Conservation (phyloP, 64 coral and sea anemone species). For the Hydrozoanthus tunicans region DNA sequence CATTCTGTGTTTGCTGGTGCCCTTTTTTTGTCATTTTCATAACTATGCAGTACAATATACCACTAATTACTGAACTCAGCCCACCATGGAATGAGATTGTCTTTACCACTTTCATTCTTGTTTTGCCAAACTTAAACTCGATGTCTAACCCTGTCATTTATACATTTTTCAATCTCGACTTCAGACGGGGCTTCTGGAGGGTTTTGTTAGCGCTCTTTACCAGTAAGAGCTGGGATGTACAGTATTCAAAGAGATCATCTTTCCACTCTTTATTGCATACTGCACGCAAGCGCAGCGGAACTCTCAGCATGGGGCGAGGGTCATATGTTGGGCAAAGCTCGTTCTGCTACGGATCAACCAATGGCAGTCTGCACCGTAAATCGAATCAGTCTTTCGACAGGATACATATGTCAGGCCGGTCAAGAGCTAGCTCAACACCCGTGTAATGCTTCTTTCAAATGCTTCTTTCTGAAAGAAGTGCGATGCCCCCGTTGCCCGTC, state of each 20-base stretch:
- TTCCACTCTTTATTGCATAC: not conserved
- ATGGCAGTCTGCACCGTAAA: too few species aligned
- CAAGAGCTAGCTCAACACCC: too few species aligned
- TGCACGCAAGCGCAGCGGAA: not conserved
- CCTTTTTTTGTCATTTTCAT: conserved; percentile 84
- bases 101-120: not conserved
- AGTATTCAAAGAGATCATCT: not conserved
- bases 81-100: not conserved
- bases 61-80: not conserved
- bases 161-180: conserved; percentile 81
- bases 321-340: too few species aligned
- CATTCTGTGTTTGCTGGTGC: conserved; percentile 74
- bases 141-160: conserved; percentile 79
- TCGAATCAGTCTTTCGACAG: too few species aligned
- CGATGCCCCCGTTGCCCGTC: too few species aligned
- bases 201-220: not conserved
- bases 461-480: too few species aligned
- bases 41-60: conserved; percentile 42
- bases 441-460: too few species aligned
- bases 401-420: too few species aligned
- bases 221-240: not conserved
- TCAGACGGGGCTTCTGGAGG: conserved; percentile 60
- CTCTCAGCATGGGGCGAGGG: not conserved
- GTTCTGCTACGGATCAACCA: too few species aligned
- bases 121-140: conserved; percentile 75